phyloP scores from a whole-genome alignment of 2,888 invertebrate species.

The Polydesmus complanatus region DNA sequence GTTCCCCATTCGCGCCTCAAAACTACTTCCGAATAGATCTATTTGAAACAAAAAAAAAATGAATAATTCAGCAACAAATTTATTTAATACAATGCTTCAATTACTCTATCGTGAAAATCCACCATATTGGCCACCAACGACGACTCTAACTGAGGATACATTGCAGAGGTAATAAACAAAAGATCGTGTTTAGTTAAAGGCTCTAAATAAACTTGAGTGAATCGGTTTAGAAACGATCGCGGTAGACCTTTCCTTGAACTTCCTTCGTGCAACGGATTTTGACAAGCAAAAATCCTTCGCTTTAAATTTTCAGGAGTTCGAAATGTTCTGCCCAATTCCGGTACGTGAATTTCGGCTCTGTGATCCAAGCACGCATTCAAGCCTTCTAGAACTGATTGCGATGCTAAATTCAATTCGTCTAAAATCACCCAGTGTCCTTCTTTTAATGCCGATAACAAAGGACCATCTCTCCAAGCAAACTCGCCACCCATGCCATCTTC shows the following conservation, averaged over 20 bases:
- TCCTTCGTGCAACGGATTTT: slow-evolving; percentile 92
- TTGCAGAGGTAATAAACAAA: slow-evolving; percentile 46
- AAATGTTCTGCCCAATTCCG: slow-evolving; percentile 81
- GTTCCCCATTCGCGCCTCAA: slow-evolving; percentile 54
- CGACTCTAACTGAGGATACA: slow-evolving; percentile 47
- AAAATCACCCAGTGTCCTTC: slow-evolving; percentile 89
- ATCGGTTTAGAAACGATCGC: slow-evolving; percentile 90
- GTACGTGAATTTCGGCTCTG: slow-evolving; percentile 85
- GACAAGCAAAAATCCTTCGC: slow-evolving; percentile 89
- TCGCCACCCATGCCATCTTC: slow-evolving; percentile 71
- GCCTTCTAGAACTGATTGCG: slow-evolving; percentile 95
- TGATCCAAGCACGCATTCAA: slow-evolving; percentile 98
- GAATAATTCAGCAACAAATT: neutral
- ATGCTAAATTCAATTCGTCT: slow-evolving; percentile 95
- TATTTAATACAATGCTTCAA: slow-evolving; percentile 6
- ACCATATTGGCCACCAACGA: slow-evolving; percentile 57
- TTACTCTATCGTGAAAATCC: slow-evolving; percentile 42
- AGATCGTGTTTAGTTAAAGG: slow-evolving; percentile 48
- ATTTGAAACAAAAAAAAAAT: slow-evolving; percentile 5
- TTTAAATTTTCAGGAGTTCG: slow-evolving; percentile 46
- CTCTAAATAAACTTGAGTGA: slow-evolving; percentile 63
- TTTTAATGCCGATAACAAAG: slow-evolving; percentile 80
- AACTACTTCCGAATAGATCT: slow-evolving; percentile 47
- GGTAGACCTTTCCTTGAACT: slow-evolving; percentile 92
- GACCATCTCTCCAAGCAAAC: slow-evolving; percentile 94